Percentiles rank a stretch among this genome's conserved stretches.
phyloP scores from a whole-genome alignment of 2,113 vertebrate species.

The Leiothrix lutea region DNA sequence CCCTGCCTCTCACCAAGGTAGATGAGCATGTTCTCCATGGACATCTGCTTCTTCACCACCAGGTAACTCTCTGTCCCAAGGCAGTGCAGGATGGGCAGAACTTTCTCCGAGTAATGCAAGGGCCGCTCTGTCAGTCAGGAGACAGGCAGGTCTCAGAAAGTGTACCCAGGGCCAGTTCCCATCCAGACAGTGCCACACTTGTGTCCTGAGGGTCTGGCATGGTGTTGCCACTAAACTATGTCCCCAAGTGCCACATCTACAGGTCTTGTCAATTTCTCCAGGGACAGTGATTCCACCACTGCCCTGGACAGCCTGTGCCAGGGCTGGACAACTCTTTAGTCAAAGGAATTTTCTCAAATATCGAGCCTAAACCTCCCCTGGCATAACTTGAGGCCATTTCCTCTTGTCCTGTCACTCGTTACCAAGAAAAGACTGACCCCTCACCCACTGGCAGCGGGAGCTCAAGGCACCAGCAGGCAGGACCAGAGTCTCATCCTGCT shows the following conservation, averaged over 20 bases:
- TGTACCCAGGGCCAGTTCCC: background rate
- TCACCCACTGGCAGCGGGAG: background rate
- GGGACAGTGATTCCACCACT: background rate
- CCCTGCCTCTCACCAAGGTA: constrained; percentile 79
- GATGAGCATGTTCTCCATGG: constrained; percentile 87
- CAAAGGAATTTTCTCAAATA: background rate
- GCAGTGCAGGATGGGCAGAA: constrained; percentile 87
- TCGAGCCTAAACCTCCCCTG: background rate
- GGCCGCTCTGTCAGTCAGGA: constrained; percentile 81
- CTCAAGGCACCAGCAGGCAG: background rate
- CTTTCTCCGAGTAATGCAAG: constrained; percentile 88
- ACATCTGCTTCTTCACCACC: constrained; percentile 86
- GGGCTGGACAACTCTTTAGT: background rate
- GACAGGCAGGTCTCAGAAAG: background rate
- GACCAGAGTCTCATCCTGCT: background rate
- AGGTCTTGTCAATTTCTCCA: background rate
- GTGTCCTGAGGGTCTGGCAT: background rate
- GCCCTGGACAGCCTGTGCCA: background rate
- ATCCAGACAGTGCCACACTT: background rate
- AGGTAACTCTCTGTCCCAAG: constrained; percentile 84
- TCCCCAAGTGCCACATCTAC: background rate
- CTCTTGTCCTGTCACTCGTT: background rate
- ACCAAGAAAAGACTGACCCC: background rate
- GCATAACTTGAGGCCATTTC: background rate
- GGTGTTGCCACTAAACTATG: background rate